These are phyloP conservation scores for Scomber scombrus DNA, from an alignment of 2,113 vertebrate genomes.

Conservation along the genomic window DNA sequence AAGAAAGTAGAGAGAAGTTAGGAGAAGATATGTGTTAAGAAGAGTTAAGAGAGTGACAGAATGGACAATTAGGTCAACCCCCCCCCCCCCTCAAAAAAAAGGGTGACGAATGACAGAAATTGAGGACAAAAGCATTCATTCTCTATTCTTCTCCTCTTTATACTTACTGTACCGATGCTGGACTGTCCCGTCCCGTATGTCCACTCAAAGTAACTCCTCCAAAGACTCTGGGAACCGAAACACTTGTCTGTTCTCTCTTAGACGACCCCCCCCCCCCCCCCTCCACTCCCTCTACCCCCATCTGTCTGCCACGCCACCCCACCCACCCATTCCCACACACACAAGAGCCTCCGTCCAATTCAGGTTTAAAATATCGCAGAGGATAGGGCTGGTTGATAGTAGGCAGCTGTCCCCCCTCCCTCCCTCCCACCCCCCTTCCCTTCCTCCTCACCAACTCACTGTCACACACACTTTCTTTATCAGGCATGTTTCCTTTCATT, in stretches of 20 bases:
- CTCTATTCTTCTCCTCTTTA: not conserved
- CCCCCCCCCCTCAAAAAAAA: not conserved
- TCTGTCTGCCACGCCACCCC: constrained; percentile 44
- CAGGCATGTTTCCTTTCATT: constrained; percentile 12
- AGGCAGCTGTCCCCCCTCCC: constrained; percentile 82
- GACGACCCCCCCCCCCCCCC: constrained; percentile 15
- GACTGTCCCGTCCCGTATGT: constrained; percentile 20
- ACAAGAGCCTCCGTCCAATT: constrained; percentile 61
- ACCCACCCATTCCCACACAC: not conserved
- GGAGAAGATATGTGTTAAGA: too few species aligned
- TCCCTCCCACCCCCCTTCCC: constrained; percentile 24
- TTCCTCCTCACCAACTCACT: not conserved
- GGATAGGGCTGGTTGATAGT: constrained; percentile 48
- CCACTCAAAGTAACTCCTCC: constrained; percentile 51
- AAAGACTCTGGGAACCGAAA: constrained; percentile 55
- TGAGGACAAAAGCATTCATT: not conserved
- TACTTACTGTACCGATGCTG: constrained; percentile 72
- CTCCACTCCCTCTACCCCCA: too few species aligned
- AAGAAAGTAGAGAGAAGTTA: too few species aligned
- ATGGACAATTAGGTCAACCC: too few species aligned
- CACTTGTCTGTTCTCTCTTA: constrained; percentile 51
- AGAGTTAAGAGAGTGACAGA: too few species aligned
- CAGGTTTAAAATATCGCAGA: constrained; percentile 85
- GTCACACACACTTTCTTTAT: constrained; percentile 17
- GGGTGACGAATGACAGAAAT: not conserved